phyloP scores from a whole-genome alignment of 2,797 vertebrate species.

The Benthosema pterotum region DNA sequence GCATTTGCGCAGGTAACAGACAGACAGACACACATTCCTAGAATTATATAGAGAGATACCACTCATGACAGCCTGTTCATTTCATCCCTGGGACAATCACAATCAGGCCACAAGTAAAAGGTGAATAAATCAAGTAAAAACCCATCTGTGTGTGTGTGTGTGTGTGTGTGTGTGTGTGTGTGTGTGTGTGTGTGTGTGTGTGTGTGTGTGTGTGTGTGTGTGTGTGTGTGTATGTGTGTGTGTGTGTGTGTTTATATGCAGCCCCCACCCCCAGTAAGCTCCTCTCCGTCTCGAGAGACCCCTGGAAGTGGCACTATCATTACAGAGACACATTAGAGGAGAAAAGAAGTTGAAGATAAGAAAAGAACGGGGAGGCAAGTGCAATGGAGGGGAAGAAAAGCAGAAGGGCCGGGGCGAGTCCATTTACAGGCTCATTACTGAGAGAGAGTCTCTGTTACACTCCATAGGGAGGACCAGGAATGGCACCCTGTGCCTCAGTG shows the following conservation, averaged over 20 bases:
- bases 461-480: constrained; percentile 44
- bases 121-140: constrained; percentile 6
- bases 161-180: too few relatives aligned
- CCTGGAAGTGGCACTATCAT: constrained; percentile 17
- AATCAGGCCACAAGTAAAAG: neutral
- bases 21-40: too few relatives aligned
- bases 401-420: constrained; percentile 22
- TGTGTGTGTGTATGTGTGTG: neutral
- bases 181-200: too few relatives aligned
- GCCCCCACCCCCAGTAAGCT: constrained; percentile 10
- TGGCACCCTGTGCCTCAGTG: constrained; percentile 30
- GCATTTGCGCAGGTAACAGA: too few relatives aligned
- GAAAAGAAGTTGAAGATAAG: constrained; percentile 34
- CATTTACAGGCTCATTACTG: constrained; percentile 58
- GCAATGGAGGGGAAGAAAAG: constrained; percentile 14
- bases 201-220: too few relatives aligned
- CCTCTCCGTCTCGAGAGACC: neutral
- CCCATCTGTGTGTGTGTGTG: neutral
- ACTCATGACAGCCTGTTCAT: too few relatives aligned
- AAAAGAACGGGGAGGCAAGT: constrained; percentile 19
- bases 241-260: too few relatives aligned
- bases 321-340: constrained; percentile 34
- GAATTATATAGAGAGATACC: too few relatives aligned
- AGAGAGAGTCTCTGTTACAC: constrained; percentile 31
- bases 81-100: neutral